A percentile compares a stretch with the other conserved stretches of the same genome.
Evolutionary conservation across 2,113 vertebrate species (phyloP).

Genomic region (Noctilio leporinus): DNA sequence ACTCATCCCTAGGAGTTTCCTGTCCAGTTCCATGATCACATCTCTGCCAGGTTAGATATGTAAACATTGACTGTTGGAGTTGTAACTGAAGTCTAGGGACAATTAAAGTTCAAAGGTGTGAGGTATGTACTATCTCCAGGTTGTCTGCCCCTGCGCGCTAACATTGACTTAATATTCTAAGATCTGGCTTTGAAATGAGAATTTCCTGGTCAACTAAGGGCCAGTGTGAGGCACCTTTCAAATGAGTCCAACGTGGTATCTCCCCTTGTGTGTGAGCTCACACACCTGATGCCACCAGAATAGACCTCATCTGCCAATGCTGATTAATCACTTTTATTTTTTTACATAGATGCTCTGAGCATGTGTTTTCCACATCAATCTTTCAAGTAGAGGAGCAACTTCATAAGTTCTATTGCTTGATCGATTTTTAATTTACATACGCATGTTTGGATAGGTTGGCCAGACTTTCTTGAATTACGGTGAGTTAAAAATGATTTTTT

Average conservation of each 20-base stretch:
- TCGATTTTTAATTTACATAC: not conserved
- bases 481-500: not conserved
- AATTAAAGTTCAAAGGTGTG: no score
- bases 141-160: no score
- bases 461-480: not conserved
- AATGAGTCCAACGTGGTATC: not conserved
- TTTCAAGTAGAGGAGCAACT: not conserved
- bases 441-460: not conserved
- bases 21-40: no score
- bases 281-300: fast-evolving
- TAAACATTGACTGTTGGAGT: no score
- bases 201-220: not conserved
- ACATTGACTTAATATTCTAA: not conserved
- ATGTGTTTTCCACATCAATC: not conserved
- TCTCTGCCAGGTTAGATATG: no score
- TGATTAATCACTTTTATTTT: not conserved
- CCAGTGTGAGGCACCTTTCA: not conserved
- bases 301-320: not conserved
- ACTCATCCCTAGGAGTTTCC: no score
- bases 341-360: not conserved
- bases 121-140: no score
- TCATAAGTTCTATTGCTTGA: not conserved
- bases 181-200: not conserved
- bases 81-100: no score
- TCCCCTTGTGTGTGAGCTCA: not conserved